Conservation (phyloP, 2,113 vertebrate genomes). For the Holacanthus passer region DNA sequence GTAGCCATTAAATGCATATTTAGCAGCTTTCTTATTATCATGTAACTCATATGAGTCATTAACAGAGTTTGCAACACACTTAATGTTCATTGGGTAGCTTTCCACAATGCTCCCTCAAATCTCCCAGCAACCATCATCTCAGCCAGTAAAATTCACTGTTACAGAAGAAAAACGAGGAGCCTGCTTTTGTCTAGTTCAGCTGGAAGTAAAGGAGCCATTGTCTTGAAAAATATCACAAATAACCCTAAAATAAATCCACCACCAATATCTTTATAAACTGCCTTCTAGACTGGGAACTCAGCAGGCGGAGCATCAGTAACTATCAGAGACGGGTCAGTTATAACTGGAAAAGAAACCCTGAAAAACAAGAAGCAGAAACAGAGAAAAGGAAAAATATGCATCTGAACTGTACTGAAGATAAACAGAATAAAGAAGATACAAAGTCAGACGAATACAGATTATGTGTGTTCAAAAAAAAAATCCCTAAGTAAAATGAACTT, state of each 20-base stretch:
- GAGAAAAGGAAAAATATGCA: background rate
- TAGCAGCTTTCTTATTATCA: background rate
- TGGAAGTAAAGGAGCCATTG: background rate
- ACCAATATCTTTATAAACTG: background rate
- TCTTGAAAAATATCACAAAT: background rate
- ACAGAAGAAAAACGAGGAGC: background rate
- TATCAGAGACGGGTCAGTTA: background rate
- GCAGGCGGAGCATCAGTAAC: background rate
- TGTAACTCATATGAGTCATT: background rate
- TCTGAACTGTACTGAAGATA: background rate
- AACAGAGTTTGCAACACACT: background rate
- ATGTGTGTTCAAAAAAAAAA: background rate
- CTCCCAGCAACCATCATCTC: background rate
- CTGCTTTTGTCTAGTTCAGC: background rate
- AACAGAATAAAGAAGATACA: background rate
- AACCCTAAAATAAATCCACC: background rate
- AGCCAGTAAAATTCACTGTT: background rate
- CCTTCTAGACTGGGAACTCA: background rate
- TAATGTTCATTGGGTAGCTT: too few species aligned
- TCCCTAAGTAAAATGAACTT: constrained; percentile 25
- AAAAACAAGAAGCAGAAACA: background rate
- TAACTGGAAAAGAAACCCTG: background rate
- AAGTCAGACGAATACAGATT: background rate
- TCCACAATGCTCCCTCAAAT: constrained; percentile 1
- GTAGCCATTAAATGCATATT: background rate